Evolutionary conservation across 2,888 invertebrate genomes (phyloP).

Genomic region (Emmelina monodactyla): DNA sequence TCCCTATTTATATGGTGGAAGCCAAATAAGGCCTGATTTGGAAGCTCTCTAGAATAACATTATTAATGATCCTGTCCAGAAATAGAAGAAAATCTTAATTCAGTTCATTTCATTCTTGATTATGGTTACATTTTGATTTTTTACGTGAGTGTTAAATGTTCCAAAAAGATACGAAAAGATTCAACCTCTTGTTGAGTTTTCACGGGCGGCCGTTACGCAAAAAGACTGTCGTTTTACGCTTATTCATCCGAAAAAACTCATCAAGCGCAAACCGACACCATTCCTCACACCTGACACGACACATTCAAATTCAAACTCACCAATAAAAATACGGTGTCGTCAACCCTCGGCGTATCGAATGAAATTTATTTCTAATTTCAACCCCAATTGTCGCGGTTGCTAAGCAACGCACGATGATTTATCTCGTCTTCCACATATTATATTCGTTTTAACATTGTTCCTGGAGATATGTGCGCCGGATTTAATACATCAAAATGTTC

Average conservation of each 20-base stretch:
- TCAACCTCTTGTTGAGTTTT: too few species aligned
- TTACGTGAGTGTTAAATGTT: too few species aligned
- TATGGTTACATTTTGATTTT: too few species aligned
- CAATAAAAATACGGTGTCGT: constrained; percentile 23
- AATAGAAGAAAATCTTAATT: too few species aligned
- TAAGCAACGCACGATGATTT: constrained; percentile 29
- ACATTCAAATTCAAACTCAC: constrained; percentile 27
- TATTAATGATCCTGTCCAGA: too few species aligned
- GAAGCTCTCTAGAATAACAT: too few species aligned
- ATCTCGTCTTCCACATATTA: constrained; percentile 23
- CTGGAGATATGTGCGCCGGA: constrained; percentile 14
- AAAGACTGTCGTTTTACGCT: constrained; percentile 3
- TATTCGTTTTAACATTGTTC: constrained; percentile 18
- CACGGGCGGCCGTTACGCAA: too few species aligned
- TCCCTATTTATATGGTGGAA: too few species aligned
- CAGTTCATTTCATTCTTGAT: too few species aligned
- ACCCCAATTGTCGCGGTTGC: constrained; percentile 31
- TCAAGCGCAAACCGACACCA: constrained; percentile 27
- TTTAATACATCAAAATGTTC: constrained; percentile 24
- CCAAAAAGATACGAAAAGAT: too few species aligned
- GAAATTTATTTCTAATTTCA: constrained; percentile 41
- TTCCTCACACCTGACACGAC: constrained; percentile 38
- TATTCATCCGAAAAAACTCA: constrained; percentile 18
- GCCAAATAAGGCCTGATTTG: too few species aligned
- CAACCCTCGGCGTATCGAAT: constrained; percentile 25